Evolutionary conservation across 2,113 vertebrate species (phyloP).

Genomic region (Eonycteris spelaea): DNA sequence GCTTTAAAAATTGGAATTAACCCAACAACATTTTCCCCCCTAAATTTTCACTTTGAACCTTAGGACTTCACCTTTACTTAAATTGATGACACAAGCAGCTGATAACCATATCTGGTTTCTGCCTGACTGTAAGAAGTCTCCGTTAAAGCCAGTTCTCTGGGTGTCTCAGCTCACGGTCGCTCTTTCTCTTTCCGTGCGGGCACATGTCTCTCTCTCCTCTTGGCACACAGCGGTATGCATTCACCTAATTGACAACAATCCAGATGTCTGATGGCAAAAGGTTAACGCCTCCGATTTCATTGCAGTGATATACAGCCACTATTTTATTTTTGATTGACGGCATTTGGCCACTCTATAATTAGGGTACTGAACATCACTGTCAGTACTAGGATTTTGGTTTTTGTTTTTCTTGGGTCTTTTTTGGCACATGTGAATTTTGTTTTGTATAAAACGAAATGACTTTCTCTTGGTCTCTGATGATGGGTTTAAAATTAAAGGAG

Average conservation of each 20-base stretch:
- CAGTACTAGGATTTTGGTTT: conserved; percentile 76
- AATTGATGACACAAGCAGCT: conserved; percentile 19
- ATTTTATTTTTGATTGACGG: conserved; percentile 72
- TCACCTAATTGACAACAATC: not conserved
- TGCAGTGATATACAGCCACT: conserved; percentile 79
- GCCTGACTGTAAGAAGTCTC: not conserved
- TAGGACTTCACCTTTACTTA: conserved; percentile 26
- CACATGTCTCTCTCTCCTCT: conserved; percentile 32
- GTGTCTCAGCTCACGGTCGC: conserved; percentile 27
- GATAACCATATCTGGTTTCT: not conserved
- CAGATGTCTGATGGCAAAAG: conserved; percentile 73
- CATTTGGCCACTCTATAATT: conserved; percentile 62
- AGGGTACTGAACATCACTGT: conserved; percentile 61
- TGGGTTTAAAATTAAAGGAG: conserved; percentile 79
- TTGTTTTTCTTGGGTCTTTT: conserved; percentile 73
- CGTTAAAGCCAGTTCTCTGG: conserved; percentile 29
- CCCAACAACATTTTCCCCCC: not conserved
- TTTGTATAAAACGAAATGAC: conserved; percentile 78
- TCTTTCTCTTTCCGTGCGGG: conserved; percentile 43
- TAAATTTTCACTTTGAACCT: conserved; percentile 30
- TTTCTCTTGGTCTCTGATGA: conserved; percentile 79
- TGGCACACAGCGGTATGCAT: not conserved
- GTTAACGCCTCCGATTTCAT: conserved; percentile 64
- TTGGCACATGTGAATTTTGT: conserved; percentile 82
- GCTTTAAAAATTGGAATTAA: not conserved